Evolutionary conservation across 2,888 invertebrate genomes (phyloP).

Genomic region (Xestoiulus laeticollis): DNA sequence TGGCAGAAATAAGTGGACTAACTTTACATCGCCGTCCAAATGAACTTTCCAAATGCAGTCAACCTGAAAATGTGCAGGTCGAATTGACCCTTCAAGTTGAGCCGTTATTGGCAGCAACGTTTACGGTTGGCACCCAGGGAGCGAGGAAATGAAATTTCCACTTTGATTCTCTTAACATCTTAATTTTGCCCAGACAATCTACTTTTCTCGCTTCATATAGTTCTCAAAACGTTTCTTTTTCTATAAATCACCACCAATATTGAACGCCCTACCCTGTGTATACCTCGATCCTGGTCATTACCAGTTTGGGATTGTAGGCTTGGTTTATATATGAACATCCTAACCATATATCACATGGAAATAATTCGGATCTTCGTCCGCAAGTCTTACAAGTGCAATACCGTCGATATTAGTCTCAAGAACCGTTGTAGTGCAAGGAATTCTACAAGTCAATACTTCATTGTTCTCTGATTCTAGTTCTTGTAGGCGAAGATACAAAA

Average conservation of each 20-base stretch:
- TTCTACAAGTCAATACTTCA: background rate
- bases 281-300: too few relatives aligned
- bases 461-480: background rate
- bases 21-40: constrained; percentile 22
- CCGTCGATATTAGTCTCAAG: background rate
- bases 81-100: constrained; percentile 37
- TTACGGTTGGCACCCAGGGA: background rate
- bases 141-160: constrained; percentile 29
- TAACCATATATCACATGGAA: too few relatives aligned
- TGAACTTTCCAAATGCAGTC: constrained; percentile 28
- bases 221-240: background rate
- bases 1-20: background rate
- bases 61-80: background rate
- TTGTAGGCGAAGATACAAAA: too few relatives aligned
- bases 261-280: background rate
- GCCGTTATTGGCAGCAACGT: background rate
- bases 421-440: background rate
- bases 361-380: too few relatives aligned
- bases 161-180: constrained; percentile 28
- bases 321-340: too few relatives aligned
- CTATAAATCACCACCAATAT: background rate
- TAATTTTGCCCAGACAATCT: background rate
- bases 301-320: too few relatives aligned
- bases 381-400: background rate
- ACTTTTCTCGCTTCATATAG: background rate